Percentiles rank a stretch among this genome's conserved stretches.
phyloP scores from a whole-genome alignment of 2,113 vertebrate genomes.

The Pelmatolapia mariae region DNA sequence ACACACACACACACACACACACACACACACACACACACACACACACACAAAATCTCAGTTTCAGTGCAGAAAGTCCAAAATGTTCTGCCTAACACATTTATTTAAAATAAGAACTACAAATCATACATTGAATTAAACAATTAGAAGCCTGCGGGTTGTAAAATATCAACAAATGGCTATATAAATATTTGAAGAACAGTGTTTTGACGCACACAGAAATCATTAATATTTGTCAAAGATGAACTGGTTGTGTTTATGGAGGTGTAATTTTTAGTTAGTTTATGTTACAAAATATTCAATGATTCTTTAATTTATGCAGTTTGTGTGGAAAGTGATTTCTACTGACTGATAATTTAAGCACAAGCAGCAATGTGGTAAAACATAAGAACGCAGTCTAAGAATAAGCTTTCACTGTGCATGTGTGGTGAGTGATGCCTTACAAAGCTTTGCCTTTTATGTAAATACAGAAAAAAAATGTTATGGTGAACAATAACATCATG shows the following conservation, averaged over 20 bases:
- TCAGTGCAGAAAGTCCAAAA: neutral
- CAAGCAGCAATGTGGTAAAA: neutral
- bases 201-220: neutral
- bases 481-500: neutral
- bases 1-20: neutral
- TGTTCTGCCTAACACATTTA: neutral
- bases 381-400: neutral
- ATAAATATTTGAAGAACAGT: neutral
- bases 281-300: neutral
- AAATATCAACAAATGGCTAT: neutral
- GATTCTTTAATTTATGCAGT: neutral
- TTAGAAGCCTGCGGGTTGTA: neutral
- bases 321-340: neutral
- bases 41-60: neutral
- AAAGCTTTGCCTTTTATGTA: neutral
- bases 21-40: neutral
- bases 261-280: neutral
- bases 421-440: neutral
- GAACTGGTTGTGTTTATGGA: neutral
- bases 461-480: neutral
- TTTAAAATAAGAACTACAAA: neutral
- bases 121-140: neutral
- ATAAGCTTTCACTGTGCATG: neutral
- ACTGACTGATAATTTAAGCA: neutral
- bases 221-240: neutral